Evolutionary conservation across 2,113 vertebrate species (phyloP).

Genomic region (Erpornis zantholeuca): DNA sequence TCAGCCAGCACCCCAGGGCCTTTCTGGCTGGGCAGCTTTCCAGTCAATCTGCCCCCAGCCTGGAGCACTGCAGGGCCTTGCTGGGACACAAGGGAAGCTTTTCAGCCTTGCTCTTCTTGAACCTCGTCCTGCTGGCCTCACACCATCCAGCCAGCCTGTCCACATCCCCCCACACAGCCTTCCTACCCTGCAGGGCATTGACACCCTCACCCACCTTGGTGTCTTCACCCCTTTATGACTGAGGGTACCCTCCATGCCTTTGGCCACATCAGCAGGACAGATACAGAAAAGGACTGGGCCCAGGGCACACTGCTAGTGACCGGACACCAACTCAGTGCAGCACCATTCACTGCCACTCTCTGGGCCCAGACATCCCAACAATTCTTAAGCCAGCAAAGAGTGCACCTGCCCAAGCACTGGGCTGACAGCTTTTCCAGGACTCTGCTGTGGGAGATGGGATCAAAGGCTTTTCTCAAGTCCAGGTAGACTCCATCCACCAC

Average conservation of each 20-base stretch:
- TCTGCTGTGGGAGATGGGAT: no score
- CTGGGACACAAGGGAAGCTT: no score
- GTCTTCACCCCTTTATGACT: background rate
- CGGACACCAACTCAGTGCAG: accelerated
- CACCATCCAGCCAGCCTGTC: no score
- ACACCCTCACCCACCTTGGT: no score
- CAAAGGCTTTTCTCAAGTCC: no score
- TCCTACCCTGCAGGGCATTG: accelerated
- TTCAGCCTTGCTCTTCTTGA: no score
- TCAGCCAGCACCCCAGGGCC: accelerated
- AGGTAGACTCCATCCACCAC: no score
- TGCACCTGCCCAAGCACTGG: no score
- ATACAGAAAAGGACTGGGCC: background rate
- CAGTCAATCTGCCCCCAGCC: background rate
- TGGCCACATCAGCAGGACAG: background rate
- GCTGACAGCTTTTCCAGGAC: accelerated
- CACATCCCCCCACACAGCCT: background rate
- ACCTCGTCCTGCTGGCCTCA: accelerated
- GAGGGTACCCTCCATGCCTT: accelerated
- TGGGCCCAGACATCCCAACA: accelerated
- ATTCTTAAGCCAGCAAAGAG: background rate
- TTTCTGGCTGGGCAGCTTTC: accelerated
- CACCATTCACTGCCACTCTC: background rate
- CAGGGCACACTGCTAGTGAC: accelerated
- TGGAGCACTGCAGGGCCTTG: accelerated